Evolutionary conservation across 2,888 invertebrate species (phyloP), one percentile per base, ranked within the genome.

Genomic region (Xylophagus ater): DNA sequence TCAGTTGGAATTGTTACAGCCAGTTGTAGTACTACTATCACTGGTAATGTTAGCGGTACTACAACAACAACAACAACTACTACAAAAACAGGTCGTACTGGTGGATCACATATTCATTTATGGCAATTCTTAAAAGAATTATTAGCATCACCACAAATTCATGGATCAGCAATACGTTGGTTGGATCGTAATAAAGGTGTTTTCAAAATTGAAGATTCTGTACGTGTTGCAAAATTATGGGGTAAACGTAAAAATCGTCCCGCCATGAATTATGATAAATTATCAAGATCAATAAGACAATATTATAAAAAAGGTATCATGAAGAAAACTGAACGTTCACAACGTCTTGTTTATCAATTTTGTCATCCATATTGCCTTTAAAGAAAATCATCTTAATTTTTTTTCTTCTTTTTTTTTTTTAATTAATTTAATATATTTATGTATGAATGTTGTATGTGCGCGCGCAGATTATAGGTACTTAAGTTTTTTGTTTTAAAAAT

Each of bases 251-350:
- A 98, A 68, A 97, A 98, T 70, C 75, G 97, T 8, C 94, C 96
- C 0, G 94, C 94, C 19, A 98, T 98, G 97, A 98, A 98, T 72
- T 98, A 98, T 69, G 98, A 98, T 71, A 98, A 98, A 65, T 70
- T 98, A 34, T 94, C 93, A 48, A 77, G 98, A 40, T 96, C 94
- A 51, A 93, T 98, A 59, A 72, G 98, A 36, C 97, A 98, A 65
- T 96, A 96, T 70, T 98, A 98, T 75, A 96, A 97, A 68, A 98
- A 97, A 67, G 94, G 94, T 40, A 96, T 97, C 64, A 93, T 96
- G 89, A 94, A 94, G 75, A 98, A 98, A 67, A 97, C 97, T 1
- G 94, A 94, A 62, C 74, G 96, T 48, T 93, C 94, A 51, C 97
- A 98, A 68, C 76, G 98, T 60, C 77, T 98, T 54, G 97, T 98